Evolutionary conservation across 2,113 vertebrate species (phyloP).

Genomic region (Hiodon tergisus): DNA sequence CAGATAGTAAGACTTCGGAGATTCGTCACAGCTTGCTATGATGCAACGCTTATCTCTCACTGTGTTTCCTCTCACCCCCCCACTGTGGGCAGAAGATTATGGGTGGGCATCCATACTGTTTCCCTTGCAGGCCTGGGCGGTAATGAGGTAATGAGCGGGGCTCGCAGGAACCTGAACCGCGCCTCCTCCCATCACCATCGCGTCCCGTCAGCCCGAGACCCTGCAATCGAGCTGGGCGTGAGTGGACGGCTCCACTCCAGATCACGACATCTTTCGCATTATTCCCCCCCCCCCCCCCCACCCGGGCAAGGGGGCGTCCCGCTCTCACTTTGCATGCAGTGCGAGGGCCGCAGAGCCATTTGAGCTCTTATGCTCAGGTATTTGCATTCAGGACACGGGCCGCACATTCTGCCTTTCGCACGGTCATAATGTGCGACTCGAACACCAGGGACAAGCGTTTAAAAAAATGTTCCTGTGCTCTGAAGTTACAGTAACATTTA

Average conservation of each 20-base stretch:
- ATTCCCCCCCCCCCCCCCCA: too few species aligned
- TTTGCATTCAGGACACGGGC: background rate
- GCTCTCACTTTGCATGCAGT: too few species aligned
- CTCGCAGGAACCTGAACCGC: constrained; percentile 34
- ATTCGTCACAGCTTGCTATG: background rate
- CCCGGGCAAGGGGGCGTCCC: too few species aligned
- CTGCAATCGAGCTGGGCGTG: constrained; percentile 44
- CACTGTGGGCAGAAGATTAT: background rate
- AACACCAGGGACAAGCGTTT: background rate
- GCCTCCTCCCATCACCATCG: constrained; percentile 40
- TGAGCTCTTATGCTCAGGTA: background rate
- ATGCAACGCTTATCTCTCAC: background rate
- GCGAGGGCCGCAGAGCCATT: too few species aligned
- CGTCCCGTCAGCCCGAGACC: constrained; percentile 36
- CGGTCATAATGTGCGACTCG: constrained; percentile 3
- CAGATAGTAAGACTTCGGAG: background rate
- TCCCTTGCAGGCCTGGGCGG: too few species aligned
- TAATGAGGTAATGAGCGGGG: constrained; percentile 36
- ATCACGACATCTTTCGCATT: constrained; percentile 21
- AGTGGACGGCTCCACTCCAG: constrained; percentile 21
- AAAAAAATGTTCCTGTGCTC: background rate
- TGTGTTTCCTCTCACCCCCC: background rate
- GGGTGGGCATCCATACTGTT: constrained; percentile 11
- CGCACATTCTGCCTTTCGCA: background rate
- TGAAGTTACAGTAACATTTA: background rate